phyloP scores from a whole-genome alignment of 1,140 invertebrate species.

The Hyles euphorbiae region DNA sequence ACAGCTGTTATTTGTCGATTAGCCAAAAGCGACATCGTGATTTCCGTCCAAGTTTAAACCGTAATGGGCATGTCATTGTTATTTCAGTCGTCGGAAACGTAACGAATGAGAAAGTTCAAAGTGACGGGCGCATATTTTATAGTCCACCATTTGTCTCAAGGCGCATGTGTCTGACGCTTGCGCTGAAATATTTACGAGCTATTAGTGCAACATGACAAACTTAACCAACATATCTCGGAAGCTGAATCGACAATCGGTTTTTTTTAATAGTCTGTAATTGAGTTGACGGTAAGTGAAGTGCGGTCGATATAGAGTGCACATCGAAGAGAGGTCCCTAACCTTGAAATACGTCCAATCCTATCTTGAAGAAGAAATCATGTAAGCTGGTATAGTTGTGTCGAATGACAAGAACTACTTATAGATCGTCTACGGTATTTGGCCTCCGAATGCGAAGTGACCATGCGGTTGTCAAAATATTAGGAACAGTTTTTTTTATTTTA shows the following conservation, averaged over 20 bases:
- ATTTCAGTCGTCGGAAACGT: conserved; percentile 66
- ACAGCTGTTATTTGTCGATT: too few relatives aligned
- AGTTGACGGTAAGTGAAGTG: conserved; percentile 22
- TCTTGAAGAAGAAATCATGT: too few relatives aligned
- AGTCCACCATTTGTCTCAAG: conserved; percentile 61
- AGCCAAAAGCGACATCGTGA: conserved; percentile 39
- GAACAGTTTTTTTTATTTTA: too few relatives aligned
- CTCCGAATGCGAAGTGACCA: too few relatives aligned
- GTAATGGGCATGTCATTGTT: conserved; percentile 53
- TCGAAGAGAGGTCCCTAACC: too few relatives aligned
- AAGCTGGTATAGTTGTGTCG: too few relatives aligned
- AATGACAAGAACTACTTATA: too few relatives aligned
- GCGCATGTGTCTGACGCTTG: conserved; percentile 49
- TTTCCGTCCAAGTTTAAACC: conserved; percentile 56
- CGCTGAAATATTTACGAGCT: conserved; percentile 72
- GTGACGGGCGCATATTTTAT: conserved; percentile 63
- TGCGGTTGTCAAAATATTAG: too few relatives aligned
- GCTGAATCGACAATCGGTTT: conserved; percentile 25
- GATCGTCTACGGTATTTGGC: too few relatives aligned
- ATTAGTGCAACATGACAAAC: conserved; percentile 66
- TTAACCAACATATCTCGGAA: conserved; percentile 26
- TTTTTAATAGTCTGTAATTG: too few relatives aligned
- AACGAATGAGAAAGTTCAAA: conserved; percentile 60
- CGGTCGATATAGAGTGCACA: too few relatives aligned
- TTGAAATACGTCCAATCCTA: too few relatives aligned